A percentile compares a stretch with the other conserved stretches of the same genome.
phyloP scores from a whole-genome alignment of 2,888 invertebrate species.

The Xiphydria camelus region DNA sequence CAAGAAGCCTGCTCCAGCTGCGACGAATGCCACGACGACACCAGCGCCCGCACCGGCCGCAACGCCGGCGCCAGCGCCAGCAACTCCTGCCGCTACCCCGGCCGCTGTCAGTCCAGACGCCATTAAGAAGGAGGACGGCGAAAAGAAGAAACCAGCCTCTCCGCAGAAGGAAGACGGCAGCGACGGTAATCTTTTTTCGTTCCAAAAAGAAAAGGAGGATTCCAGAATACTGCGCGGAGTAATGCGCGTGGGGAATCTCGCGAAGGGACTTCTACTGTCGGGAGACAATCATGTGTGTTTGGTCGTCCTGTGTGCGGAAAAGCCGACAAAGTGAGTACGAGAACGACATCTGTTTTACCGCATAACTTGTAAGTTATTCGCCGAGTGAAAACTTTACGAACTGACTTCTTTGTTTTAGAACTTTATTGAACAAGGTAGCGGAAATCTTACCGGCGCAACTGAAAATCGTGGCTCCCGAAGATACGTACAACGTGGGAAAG shows the following conservation, averaged over 20 bases:
- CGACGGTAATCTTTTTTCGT: constrained; percentile 69
- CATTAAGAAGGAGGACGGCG: constrained; percentile 61
- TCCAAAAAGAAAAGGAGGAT: constrained; percentile 69
- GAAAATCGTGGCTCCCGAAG: constrained; percentile 71
- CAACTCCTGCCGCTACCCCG: constrained; percentile 21
- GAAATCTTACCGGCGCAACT: constrained; percentile 82
- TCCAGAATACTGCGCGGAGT: constrained; percentile 87
- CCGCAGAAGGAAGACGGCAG: constrained; percentile 70
- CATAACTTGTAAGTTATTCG: neutral
- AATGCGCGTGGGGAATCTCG: constrained; percentile 92
- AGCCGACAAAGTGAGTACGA: constrained; percentile 74
- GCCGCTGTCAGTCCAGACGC: constrained; percentile 54
- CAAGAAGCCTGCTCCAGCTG: constrained; percentile 33
- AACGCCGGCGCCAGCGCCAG: constrained; percentile 9
- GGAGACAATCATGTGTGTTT: constrained; percentile 90
- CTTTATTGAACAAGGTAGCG: constrained; percentile 84
- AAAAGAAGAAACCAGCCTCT: constrained; percentile 56
- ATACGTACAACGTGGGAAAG: constrained; percentile 81
- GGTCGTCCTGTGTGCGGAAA: constrained; percentile 93
- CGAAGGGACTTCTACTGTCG: constrained; percentile 85
- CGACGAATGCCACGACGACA: constrained; percentile 7
- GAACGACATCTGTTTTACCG: neutral
- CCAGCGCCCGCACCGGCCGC: constrained; percentile 9
- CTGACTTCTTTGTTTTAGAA: constrained; percentile 47
- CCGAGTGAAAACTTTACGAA: neutral